phyloP scores from a whole-genome alignment of 2,113 vertebrate species.

The Condylura cristata region DNA sequence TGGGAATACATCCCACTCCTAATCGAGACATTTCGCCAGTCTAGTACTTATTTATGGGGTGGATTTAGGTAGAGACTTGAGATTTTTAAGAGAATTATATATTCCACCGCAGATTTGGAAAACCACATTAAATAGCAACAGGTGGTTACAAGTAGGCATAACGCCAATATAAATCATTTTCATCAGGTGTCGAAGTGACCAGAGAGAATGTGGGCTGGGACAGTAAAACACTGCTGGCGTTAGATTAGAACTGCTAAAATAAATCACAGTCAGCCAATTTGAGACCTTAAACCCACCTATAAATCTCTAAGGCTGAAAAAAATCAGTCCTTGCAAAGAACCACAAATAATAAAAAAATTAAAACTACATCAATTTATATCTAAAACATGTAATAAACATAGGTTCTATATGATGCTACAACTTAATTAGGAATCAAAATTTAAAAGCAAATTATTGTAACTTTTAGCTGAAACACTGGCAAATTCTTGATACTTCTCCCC shows the following conservation, averaged over 20 bases:
- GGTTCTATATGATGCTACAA: background rate
- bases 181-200: constrained; percentile 13
- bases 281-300: background rate
- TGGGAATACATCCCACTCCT: background rate
- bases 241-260: background rate
- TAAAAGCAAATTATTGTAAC: background rate
- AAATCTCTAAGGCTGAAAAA: background rate
- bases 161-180: background rate
- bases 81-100: background rate
- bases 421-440: constrained; percentile 13
- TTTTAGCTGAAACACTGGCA: background rate
- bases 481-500: background rate
- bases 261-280: background rate
- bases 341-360: background rate
- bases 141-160: background rate
- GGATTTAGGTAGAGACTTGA: background rate
- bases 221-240: background rate
- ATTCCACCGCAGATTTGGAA: background rate
- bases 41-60: background rate
- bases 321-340: background rate
- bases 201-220: background rate
- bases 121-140: background rate
- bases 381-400: constrained; percentile 20
- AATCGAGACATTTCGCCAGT: background rate
- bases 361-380: background rate